Evolutionary conservation across 2,797 vertebrate genomes (phyloP), one percentile per base, ranked within the genome.

Genomic region (Sebastes minor): DNA sequence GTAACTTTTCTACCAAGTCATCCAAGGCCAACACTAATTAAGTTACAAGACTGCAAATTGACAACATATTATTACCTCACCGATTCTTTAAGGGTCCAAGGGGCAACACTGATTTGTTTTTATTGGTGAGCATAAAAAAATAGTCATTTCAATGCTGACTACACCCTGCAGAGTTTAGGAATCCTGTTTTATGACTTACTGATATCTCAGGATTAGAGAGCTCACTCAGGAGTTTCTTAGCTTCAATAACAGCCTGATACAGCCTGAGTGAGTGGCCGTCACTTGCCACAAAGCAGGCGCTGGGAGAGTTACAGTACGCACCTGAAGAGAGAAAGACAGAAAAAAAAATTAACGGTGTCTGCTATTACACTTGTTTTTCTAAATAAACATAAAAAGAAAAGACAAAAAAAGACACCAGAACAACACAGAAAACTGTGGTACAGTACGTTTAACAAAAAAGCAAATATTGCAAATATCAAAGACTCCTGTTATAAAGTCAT

Each of bases 181-280:
- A 66, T 65, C 23, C 28, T 12, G 27, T 61, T 71, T 25, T 25
- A 80, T n/a, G 56, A 97, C 98, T 98, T 95, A 99, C 98, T 76
- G 98, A 98, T 94, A 99, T 97, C 88, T 99, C 97, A 57, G 98
- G 98, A 91, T 97, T 99, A 63, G 98, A 99, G 42, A 99, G 96
- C 83, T 99, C 98, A 94, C 95, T 97, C 52, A 99, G 82, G 73
- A 99, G 97, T 82, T 99, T 99, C 93, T 98, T 99, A 27, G 98
- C 99, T 93, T 99, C 98, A 88, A 98, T 98, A 82, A 99, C 97
- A 74, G 98, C 98, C 95, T 99, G 98, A 92, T 98, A 99, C 49
- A 99, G 95, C 84, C 97, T 95, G 85, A 99, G 96, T 63, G 97
- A 96, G 1, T 97, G 97, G n/a, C 99, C 99, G 2, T 99, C 98